These are phyloP conservation scores for Coendou prehensilis DNA, from an alignment of 2,797 vertebrate species.

Conservation along the genomic window DNA sequence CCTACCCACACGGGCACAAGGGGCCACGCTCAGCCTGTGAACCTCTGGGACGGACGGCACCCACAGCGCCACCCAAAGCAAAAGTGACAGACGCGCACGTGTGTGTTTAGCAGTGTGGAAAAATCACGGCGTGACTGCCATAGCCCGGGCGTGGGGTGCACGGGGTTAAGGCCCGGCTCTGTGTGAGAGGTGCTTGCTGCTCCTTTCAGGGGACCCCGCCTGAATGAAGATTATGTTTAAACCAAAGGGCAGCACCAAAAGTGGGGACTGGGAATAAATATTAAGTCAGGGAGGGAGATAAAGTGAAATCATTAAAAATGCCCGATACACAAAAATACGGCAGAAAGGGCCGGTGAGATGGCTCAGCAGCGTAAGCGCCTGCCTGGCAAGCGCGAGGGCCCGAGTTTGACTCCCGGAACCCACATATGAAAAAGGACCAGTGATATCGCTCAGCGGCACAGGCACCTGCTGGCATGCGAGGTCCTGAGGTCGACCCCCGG, in stretches of 20 bases:
- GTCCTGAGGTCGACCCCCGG: too few relatives aligned
- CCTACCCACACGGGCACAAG: not conserved
- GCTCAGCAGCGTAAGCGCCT: too few relatives aligned
- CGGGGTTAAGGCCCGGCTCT: not conserved
- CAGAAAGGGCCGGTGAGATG: too few relatives aligned
- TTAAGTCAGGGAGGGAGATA: not conserved
- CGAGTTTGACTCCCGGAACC: too few relatives aligned
- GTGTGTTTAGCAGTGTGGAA: not conserved
- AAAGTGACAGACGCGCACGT: not conserved
- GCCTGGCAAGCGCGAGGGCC: too few relatives aligned
- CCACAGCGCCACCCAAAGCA: not conserved
- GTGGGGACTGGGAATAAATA: not conserved
- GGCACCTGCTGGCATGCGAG: too few relatives aligned
- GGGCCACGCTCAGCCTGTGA: too few relatives aligned
- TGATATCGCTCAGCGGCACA: too few relatives aligned
- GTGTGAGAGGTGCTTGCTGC: not conserved
- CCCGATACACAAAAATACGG: not conserved
- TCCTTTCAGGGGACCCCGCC: not conserved
- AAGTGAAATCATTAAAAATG: not conserved
- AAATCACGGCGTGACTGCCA: too few relatives aligned
- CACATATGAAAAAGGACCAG: too few relatives aligned
- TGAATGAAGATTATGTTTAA: not conserved
- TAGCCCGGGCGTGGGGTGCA: not conserved
- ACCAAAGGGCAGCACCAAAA: not conserved
- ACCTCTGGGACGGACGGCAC: too few relatives aligned